Evolutionary conservation across 2,888 invertebrate genomes (phyloP), one percentile per base, ranked within the genome.

Genomic region (Thereva nobilitata): DNA sequence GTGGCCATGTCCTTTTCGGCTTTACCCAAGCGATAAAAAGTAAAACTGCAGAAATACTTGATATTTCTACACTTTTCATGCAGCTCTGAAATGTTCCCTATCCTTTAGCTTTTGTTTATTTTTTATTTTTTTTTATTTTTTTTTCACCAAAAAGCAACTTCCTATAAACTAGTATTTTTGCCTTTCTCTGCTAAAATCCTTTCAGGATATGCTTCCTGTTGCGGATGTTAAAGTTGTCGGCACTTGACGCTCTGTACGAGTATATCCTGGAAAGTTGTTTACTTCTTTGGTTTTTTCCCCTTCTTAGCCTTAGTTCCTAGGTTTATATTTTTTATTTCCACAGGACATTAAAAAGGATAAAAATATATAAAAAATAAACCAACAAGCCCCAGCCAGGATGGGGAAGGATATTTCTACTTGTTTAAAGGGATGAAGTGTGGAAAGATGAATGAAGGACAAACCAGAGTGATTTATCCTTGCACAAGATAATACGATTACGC

Each of bases 401-500:
- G 23, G 23, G 41, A 56, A 34, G 42, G 34, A 44, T 41, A 59
- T 47, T 6, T 12, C 23, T 23, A 23, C 23, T 23, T 23, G 23
- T 23, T 23, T 23, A 23, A 23, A 23, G 23, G 23, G 38, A 37
- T 37, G 38, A 37, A 47, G 38, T 59, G 59, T 42, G 38, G 59
- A 59, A 59, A 59, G 59, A 59, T 49, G 59, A 35, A 59, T 59
- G 47, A 59, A 49, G 59, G 42, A 63, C 52, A 52, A 52, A 52
- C 50, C 34, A 54, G 47, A 54, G 53, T 67, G 64, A 68, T 68
- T 68, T 68, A 68, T 68, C 52, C 61, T 41, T 54, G 53, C 44
- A 59, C 61, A 64, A 56, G 66, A 66, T 70, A 70, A 70, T 70
- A 64, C 57, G 70, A 70, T 70, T 70, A 70, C 47, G 45, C 53